Percentiles rank a stretch among this genome's conserved stretches.
Evolutionary conservation across 1,140 invertebrate genomes (phyloP).

Genomic region (Episyrphus balteatus): DNA sequence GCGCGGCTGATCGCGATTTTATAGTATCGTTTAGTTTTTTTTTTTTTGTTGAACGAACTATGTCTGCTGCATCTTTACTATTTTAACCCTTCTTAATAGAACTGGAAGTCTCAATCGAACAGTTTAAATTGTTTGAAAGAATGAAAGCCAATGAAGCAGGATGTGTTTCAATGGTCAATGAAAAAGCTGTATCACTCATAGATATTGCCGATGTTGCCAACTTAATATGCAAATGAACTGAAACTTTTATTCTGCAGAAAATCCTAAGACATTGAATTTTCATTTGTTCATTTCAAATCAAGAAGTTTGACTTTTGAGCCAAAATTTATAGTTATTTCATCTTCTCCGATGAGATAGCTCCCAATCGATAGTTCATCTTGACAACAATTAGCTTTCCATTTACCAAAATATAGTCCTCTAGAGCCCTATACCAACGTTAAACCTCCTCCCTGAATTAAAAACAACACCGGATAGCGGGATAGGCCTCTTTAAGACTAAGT

Average conservation of each 20-base stretch:
- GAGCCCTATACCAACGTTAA: slow-evolving; percentile 39
- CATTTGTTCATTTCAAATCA: slow-evolving; percentile 31
- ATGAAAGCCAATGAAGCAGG: slow-evolving; percentile 35
- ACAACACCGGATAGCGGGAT: slow-evolving; percentile 38
- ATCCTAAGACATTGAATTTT: slow-evolving; percentile 32
- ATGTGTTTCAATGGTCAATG: slow-evolving; percentile 43
- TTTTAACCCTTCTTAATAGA: too few relatives aligned
- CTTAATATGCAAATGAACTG: slow-evolving; percentile 39
- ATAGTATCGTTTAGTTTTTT: too few relatives aligned
- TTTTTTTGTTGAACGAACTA: slow-evolving; percentile 17
- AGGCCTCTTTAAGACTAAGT: too few relatives aligned
- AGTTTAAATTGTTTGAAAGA: slow-evolving; percentile 7
- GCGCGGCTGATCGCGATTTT: too few relatives aligned
- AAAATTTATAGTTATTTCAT: slow-evolving; percentile 40
- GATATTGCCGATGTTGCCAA: slow-evolving; percentile 41
- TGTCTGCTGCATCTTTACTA: too few relatives aligned
- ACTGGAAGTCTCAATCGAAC: too few relatives aligned
- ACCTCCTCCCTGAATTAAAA: slow-evolving; percentile 41
- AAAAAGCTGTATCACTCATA: slow-evolving; percentile 40
- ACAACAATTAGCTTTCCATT: slow-evolving; percentile 46
- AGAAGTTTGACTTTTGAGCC: slow-evolving; percentile 43
- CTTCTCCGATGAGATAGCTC: slow-evolving; percentile 39
- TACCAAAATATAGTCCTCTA: slow-evolving; percentile 44
- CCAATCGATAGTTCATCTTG: slow-evolving; percentile 52
- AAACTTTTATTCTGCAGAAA: slow-evolving; percentile 34